A percentile compares a stretch with the other conserved stretches of the same genome.
These are phyloP conservation scores for Aramus guarauna DNA, from an alignment of 2,113 vertebrate species.

Conservation along the genomic window DNA sequence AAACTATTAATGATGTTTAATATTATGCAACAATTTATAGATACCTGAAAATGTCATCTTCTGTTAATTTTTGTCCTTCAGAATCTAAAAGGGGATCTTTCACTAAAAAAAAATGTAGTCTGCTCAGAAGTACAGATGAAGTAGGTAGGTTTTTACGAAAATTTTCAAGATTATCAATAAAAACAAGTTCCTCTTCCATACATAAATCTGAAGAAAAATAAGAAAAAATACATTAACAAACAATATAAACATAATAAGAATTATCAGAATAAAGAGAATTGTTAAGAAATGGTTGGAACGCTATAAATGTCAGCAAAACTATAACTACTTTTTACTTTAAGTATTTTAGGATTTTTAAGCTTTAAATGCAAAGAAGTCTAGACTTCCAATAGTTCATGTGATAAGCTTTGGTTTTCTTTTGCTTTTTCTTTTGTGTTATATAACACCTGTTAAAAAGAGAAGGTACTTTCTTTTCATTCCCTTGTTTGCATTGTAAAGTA, in stretches of 20 bases:
- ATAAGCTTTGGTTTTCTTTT: neutral
- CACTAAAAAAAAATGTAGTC: conserved; percentile 54
- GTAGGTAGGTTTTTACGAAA: conserved; percentile 43
- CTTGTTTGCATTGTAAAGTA: neutral
- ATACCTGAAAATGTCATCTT: conserved; percentile 69
- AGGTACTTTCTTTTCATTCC: neutral
- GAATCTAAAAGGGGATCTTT: conserved; percentile 66
- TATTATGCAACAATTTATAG: neutral
- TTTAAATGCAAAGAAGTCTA: neutral
- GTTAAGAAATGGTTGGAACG: neutral
- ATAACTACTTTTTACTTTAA: neutral
- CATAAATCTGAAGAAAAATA: conserved; percentile 62
- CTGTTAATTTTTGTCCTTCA: conserved; percentile 35
- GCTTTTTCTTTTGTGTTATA: neutral
- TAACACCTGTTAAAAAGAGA: neutral
- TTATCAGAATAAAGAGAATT: neutral
- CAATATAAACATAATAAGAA: neutral
- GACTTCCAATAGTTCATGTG: neutral
- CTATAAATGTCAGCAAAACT: neutral
- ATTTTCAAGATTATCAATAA: conserved; percentile 36
- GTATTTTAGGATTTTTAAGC: neutral
- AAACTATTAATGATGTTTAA: neutral
- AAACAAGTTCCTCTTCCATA: conserved; percentile 69
- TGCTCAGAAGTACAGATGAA: conserved; percentile 37
- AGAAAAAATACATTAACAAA: neutral